Percentiles rank a stretch among this genome's conserved stretches.
Conservation (phyloP, 2,888 invertebrate genomes). For the Protonemura montana region DNA sequence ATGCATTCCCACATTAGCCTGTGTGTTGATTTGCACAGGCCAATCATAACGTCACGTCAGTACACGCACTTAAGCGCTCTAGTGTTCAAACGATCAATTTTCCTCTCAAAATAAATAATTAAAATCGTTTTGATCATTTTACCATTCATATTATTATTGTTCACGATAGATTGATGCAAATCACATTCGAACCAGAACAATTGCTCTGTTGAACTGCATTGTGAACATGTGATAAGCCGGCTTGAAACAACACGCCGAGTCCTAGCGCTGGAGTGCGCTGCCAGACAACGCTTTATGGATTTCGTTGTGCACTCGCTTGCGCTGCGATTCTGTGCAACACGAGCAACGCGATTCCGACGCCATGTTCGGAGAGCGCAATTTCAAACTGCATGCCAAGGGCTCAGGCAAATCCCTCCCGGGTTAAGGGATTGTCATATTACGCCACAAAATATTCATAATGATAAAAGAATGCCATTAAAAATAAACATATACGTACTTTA, state of each 20-base stretch:
- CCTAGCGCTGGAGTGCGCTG: neutral
- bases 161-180: neutral
- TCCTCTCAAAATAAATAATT: neutral
- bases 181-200: neutral
- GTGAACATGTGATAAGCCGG: neutral
- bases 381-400: neutral
- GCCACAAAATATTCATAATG: neutral
- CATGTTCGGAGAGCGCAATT: neutral
- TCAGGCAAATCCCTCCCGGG: neutral
- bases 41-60: neutral
- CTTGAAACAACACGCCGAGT: conserved; percentile 1
- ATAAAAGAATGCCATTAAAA: neutral
- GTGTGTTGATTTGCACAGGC: neutral
- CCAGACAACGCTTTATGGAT: neutral
- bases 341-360: neutral
- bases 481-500: neutral
- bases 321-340: neutral
- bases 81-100: neutral
- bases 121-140: neutral
- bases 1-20: neutral
- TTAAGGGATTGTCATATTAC: conserved; percentile 7
- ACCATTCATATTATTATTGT: neutral
- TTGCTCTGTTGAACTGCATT: neutral
- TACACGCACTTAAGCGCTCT: neutral
- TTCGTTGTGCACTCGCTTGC: neutral